Conservation (phyloP, 1,140 invertebrate genomes). For the Elysia chlorotica region DNA sequence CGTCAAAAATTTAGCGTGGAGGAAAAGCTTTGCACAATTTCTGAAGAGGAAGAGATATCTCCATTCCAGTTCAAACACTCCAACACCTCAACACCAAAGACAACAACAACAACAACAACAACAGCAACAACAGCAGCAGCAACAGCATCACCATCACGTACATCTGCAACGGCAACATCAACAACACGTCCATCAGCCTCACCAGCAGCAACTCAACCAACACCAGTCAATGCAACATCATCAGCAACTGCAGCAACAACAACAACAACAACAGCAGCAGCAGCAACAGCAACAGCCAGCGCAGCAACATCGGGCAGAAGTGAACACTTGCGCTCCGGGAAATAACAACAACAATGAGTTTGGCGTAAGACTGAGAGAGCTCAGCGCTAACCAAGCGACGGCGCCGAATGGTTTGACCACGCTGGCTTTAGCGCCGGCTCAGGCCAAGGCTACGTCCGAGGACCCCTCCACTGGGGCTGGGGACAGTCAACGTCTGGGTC, state of each 20-base stretch:
- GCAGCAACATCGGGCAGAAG: too few relatives aligned
- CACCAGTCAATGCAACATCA: too few relatives aligned
- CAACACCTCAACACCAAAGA: constrained; percentile 23
- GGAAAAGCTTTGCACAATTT: constrained; percentile 48
- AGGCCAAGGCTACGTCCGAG: neutral
- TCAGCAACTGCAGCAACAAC: too few relatives aligned
- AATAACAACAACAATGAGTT: constrained; percentile 30
- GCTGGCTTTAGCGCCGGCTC: neutral
- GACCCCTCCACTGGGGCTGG: constrained; percentile 11
- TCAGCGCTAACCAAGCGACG: constrained; percentile 5
- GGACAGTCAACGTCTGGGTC: neutral
- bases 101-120: constrained; percentile 25
- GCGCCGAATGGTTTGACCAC: constrained; percentile 14
- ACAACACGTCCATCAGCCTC: too few relatives aligned
- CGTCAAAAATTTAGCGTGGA: constrained; percentile 43
- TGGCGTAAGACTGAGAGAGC: too few relatives aligned
- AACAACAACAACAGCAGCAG: too few relatives aligned
- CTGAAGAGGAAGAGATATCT: constrained; percentile 36
- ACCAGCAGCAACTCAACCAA: too few relatives aligned
- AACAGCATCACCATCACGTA: constrained; percentile 28
- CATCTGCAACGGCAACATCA: too few relatives aligned
- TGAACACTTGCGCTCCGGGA: too few relatives aligned
- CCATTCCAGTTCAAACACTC: neutral
- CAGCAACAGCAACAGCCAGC: too few relatives aligned
- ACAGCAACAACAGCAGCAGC: constrained; percentile 41